A percentile compares a stretch with the other conserved stretches of the same genome.
Evolutionary conservation across 2,888 invertebrate genomes (phyloP).

Genomic region (Eristalinus sepulchralis): DNA sequence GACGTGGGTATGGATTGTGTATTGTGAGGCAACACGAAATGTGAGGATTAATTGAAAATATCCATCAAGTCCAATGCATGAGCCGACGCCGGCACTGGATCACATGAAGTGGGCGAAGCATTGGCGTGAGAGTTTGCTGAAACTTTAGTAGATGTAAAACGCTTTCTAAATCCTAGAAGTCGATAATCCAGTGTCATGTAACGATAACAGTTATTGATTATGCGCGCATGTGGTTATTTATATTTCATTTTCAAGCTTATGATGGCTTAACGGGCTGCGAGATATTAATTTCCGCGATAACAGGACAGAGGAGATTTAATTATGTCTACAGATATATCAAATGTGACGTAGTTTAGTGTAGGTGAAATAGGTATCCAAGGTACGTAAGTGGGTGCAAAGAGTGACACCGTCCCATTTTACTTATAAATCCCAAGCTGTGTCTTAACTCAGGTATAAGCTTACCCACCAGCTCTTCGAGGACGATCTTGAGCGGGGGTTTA

Average conservation of each 20-base stretch:
- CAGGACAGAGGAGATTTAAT: not conserved
- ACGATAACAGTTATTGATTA: conserved; percentile 50
- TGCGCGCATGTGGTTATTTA: conserved; percentile 49
- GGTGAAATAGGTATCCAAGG: too few species aligned
- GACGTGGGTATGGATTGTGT: not conserved
- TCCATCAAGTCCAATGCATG: conserved; percentile 30
- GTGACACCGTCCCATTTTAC: too few species aligned
- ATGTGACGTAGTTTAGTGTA: not conserved
- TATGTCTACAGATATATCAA: not conserved
- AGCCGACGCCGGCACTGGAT: not conserved
- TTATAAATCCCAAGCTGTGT: too few species aligned
- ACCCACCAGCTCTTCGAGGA: too few species aligned
- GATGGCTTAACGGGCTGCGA: conserved; percentile 16
- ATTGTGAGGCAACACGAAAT: conserved; percentile 15
- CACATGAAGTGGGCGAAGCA: not conserved
- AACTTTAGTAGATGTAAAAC: conserved; percentile 22
- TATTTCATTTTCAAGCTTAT: conserved; percentile 56
- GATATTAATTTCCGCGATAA: conserved; percentile 40
- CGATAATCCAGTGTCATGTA: conserved; percentile 58
- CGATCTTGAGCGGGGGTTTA: too few species aligned
- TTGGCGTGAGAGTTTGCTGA: not conserved
- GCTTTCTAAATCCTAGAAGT: conserved; percentile 57
- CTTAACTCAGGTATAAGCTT: too few species aligned
- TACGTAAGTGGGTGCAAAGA: too few species aligned
- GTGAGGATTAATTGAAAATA: conserved; percentile 66